phyloP scores from a whole-genome alignment of 2,113 vertebrate genomes.

The Nasalis larvatus region DNA sequence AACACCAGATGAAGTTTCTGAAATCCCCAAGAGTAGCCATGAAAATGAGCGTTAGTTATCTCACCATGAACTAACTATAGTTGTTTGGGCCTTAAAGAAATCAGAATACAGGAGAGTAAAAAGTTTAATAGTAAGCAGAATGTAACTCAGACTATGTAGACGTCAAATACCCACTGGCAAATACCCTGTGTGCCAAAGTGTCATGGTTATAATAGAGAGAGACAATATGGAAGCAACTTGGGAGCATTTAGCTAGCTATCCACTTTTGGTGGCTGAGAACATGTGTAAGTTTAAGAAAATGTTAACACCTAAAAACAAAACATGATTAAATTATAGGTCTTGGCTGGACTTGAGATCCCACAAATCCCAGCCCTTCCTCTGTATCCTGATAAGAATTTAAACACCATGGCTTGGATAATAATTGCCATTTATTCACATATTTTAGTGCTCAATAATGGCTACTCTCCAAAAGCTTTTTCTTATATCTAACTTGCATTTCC shows the following conservation, averaged over 20 bases:
- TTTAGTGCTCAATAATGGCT: neutral
- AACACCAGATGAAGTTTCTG: neutral
- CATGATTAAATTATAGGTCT: neutral
- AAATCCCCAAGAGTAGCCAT: neutral
- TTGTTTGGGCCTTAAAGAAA: neutral
- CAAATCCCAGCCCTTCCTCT: neutral
- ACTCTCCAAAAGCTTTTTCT: neutral
- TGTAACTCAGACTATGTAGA: neutral
- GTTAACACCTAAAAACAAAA: neutral
- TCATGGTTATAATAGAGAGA: neutral
- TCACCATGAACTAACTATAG: neutral
- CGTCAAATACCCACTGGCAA: neutral
- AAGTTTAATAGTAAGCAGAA: neutral
- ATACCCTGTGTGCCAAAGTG: neutral
- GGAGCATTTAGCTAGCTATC: neutral
- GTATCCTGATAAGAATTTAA: neutral
- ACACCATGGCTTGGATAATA: neutral
- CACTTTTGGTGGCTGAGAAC: neutral
- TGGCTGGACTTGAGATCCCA: neutral
- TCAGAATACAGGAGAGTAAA: neutral
- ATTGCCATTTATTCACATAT: neutral
- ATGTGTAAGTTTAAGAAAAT: constrained; percentile 5
- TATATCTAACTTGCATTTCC: neutral
- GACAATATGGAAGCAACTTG: neutral
- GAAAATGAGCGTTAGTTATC: constrained; percentile 3